phyloP scores from a whole-genome alignment of 2,113 vertebrate genomes.

The Taurulus bubalis region DNA sequence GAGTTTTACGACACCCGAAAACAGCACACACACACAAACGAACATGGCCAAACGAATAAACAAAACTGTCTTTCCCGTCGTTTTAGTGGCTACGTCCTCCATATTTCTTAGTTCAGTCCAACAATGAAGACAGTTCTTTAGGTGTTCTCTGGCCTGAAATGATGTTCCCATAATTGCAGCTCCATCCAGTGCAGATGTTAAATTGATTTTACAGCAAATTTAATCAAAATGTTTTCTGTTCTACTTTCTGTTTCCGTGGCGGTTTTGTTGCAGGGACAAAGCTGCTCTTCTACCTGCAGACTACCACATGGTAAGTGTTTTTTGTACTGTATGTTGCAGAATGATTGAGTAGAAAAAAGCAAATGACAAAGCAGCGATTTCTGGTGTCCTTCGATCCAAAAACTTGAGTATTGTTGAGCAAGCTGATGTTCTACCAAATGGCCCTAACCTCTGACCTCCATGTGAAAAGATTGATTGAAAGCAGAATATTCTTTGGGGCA shows the following conservation, averaged over 20 bases:
- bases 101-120: constrained; percentile 19
- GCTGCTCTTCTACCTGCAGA: background rate
- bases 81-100: background rate
- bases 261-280: background rate
- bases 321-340: background rate
- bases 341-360: background rate
- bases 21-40: background rate
- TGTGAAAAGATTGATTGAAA: background rate
- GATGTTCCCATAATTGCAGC: constrained; percentile 29
- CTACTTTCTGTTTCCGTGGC: background rate
- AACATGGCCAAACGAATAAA: background rate
- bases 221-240: background rate
- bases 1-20: background rate
- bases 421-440: background rate
- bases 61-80: background rate
- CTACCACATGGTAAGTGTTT: background rate
- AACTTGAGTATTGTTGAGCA: background rate
- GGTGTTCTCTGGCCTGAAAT: constrained; percentile 10
- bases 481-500: background rate
- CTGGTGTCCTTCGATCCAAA: background rate
- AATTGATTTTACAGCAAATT: background rate
- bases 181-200: background rate
- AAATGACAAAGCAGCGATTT: background rate
- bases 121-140: constrained; percentile 12
- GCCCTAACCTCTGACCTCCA: background rate